Conservation (phyloP, 2,888 invertebrate species). For the Platynereis dumerilii region DNA sequence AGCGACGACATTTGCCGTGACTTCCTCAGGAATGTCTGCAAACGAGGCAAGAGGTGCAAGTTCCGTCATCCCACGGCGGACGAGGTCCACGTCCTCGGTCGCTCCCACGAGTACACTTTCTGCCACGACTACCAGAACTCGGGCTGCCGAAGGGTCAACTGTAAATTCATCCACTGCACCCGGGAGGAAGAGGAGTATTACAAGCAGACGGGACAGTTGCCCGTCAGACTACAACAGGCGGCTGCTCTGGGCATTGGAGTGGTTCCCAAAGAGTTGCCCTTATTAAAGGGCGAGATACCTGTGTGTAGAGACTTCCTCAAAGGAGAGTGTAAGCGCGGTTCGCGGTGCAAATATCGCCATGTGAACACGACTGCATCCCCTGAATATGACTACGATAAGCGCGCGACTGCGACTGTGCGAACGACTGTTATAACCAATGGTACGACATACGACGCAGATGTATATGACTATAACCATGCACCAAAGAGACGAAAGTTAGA, state of each 20-base stretch:
- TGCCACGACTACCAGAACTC: constrained; percentile 75
- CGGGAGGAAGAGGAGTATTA: constrained; percentile 77
- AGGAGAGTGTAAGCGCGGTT: constrained; percentile 69
- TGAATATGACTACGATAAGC: constrained; percentile 34
- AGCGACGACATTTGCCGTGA: constrained; percentile 69
- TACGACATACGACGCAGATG: not conserved
- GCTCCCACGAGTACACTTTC: constrained; percentile 63
- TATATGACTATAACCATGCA: constrained; percentile 4
- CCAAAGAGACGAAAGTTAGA: constrained; percentile 15
- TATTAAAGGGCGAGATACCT: constrained; percentile 57
- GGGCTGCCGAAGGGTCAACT: constrained; percentile 75
- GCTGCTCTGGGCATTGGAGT: constrained; percentile 54
- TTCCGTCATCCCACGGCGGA: constrained; percentile 66
- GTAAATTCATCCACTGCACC: constrained; percentile 79
- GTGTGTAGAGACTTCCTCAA: constrained; percentile 72
- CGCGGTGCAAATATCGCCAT: constrained; percentile 67
- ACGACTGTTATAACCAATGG: not conserved
- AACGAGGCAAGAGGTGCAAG: constrained; percentile 70
- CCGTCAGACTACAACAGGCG: constrained; percentile 63
- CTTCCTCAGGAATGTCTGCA: constrained; percentile 70
- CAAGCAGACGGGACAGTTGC: constrained; percentile 75
- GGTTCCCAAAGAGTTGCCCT: constrained; percentile 46
- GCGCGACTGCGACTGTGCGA: not conserved
- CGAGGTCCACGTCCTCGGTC: constrained; percentile 57
- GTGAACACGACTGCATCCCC: constrained; percentile 29